phyloP scores from a whole-genome alignment of 1,140 invertebrate species.

The Halotydeus destructor region DNA sequence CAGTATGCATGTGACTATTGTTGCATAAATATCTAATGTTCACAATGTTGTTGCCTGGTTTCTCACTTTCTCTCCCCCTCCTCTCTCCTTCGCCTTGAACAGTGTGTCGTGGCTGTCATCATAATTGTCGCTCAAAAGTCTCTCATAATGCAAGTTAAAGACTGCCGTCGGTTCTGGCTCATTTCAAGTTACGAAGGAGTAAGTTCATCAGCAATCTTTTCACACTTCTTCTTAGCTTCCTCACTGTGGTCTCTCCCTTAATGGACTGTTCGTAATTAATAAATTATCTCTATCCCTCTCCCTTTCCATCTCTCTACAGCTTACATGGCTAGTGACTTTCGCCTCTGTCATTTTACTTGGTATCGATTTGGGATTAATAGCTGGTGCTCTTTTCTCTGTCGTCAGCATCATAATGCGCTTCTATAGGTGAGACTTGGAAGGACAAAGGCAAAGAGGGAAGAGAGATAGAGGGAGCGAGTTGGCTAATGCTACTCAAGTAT shows the following conservation, averaged over 20 bases:
- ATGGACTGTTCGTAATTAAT: background rate
- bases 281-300: background rate
- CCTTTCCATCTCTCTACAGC: conserved; percentile 22
- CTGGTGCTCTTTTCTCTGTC: conserved; percentile 29
- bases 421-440: conserved; percentile 20
- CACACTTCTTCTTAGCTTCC: no score
- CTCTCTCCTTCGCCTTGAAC: conserved; percentile 17
- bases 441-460: background rate
- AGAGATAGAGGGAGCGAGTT: background rate
- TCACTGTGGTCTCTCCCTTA: background rate
- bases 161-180: conserved; percentile 24
- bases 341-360: conserved; percentile 29
- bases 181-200: conserved; percentile 30
- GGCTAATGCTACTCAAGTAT: background rate
- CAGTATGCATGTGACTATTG: background rate
- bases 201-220: no score
- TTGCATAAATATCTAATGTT: background rate
- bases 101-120: conserved; percentile 30
- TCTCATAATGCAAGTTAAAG: conserved; percentile 27
- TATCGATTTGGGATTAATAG: conserved; percentile 31
- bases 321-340: conserved; percentile 34
- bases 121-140: conserved; percentile 29
- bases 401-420: conserved; percentile 29
- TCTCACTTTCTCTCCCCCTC: background rate
- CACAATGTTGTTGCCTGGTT: background rate